Conservation (phyloP, 2,113 vertebrate genomes). For the Archocentrus centrarchus region DNA sequence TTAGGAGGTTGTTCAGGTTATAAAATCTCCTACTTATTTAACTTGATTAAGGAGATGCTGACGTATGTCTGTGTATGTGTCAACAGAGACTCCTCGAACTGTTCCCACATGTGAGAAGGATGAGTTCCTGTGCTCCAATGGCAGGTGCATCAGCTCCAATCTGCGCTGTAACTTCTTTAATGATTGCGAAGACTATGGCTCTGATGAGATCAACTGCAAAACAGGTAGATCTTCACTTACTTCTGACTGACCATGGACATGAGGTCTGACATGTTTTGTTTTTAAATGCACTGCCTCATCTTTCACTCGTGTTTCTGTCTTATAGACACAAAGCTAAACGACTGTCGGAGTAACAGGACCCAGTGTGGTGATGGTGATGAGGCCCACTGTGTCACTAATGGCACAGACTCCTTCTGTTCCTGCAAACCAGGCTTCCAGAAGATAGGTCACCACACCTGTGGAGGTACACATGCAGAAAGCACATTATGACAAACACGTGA, state of each 20-base stretch:
- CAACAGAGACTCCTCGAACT: conserved; percentile 57
- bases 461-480: conserved; percentile 80
- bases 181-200: conserved; percentile 94
- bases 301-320: accelerated
- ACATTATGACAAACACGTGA: background rate
- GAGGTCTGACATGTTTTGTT: background rate
- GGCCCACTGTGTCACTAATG: conserved; percentile 85
- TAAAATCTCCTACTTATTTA: background rate
- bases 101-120: conserved; percentile 88
- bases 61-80: background rate
- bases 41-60: background rate
- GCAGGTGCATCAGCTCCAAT: conserved; percentile 87
- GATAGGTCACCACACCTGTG: conserved; percentile 84
- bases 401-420: conserved; percentile 88
- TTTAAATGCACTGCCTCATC: background rate
- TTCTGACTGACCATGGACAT: background rate
- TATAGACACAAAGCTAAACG: conserved; percentile 86
- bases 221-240: conserved; percentile 53
- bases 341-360: conserved; percentile 88
- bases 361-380: conserved; percentile 89
- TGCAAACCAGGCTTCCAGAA: conserved; percentile 93
- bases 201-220: conserved; percentile 87
- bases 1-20: background rate
- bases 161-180: conserved; percentile 95
- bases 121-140: conserved; percentile 88